Base-by-base conservation (phyloP, 2,113 vertebrate species). In the Lampris megalopsis region DNA sequence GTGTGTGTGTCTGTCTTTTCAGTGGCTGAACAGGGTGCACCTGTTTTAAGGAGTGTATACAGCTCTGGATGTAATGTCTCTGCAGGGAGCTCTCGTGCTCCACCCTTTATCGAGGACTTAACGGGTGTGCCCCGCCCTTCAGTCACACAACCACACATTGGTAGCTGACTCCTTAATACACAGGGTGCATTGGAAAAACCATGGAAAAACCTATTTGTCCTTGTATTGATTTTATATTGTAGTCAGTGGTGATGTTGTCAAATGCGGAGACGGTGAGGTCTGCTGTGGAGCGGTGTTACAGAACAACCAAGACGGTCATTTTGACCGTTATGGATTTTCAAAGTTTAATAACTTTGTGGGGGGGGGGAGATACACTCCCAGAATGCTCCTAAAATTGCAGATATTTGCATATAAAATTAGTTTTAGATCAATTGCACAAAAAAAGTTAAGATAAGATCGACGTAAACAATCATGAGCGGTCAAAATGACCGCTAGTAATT, bases 21-120 rank as follows among this genome's bases (percentile, higher is more conserved):
- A 81, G 68, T 3, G 61, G 48, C 13, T 24, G 76, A 79, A 83
- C 82, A 75, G 75, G 59, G 70, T 63, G 81, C 82, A 89, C 86
- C 84, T 91, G 88, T 80, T 75, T 50, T 35, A 52, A 76, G 49
- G 69, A 71, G 59, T 24, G 24, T 74, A 65, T 62, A 2, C 65
- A 83, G 68, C 59, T 66, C 63, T 38, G 52, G 49, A 49, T 4
- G 36, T 63, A 61, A 41, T 40, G 49, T 56, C 58, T 61, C 69
- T 60, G 36, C 24, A 36, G 47, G 61, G 63, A 84, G 58, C 63
- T 79, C 82, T 74, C 72, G 74, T 62, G 62, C 63, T 52, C 38
- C 62, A 37, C 37, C 40, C 38, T 85, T 78, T 79, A 60, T 57
- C 41, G 38, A 50, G 48, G 65, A 41, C 58, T 54, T 1, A 57